Evolutionary conservation across 2,797 vertebrate genomes (phyloP), one percentile per base, ranked within the genome.

Genomic region (Manis pentadactyla): DNA sequence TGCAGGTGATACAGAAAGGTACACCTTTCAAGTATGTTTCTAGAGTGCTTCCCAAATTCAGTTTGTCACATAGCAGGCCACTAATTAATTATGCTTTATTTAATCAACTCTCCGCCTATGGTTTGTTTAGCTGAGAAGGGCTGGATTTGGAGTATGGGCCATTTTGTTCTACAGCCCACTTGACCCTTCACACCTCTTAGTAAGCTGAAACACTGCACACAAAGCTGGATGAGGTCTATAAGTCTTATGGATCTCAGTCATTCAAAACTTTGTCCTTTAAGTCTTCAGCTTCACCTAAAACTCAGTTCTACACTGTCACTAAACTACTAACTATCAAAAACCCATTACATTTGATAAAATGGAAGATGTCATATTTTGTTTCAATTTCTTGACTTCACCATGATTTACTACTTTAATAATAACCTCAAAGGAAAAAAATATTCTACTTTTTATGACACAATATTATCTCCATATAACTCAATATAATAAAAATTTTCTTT

Each of bases 341-440:
- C 11, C 23, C 17, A 71, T 86, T 75, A 84, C 34, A 93, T 84
- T 93, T 83, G 63, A 95, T 88, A 81, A 3, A 87, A 55, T 59
- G 3, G 61, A 89, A 97, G 96, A 94, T 75, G 39, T 49, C n/a
- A 55, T 21, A 92, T 29, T 68, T 77, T 88, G 21, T 68, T 94
- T 75, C 92, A 96, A 37, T 87, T 92, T 89, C 68, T 96, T 34
- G 25, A 85, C 31, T 85, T 96, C 29, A 73, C 4, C 51, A 53
- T 63, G 82, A 97, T 68, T 97, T 96, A 94, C 78, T 82, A 94
- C 64, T 95, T 46, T 79, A 96, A 91, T 81, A 95, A 96, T 63
- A 95, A 87, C 31, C 81, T 89, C 46, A 87, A 93, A 77, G 42
- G 19, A 82, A 95, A 94, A 89, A 88, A 92, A 85, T 46, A 61